Evolutionary conservation across 2,113 vertebrate species (phyloP).

Genomic region (Arizona elegans): DNA sequence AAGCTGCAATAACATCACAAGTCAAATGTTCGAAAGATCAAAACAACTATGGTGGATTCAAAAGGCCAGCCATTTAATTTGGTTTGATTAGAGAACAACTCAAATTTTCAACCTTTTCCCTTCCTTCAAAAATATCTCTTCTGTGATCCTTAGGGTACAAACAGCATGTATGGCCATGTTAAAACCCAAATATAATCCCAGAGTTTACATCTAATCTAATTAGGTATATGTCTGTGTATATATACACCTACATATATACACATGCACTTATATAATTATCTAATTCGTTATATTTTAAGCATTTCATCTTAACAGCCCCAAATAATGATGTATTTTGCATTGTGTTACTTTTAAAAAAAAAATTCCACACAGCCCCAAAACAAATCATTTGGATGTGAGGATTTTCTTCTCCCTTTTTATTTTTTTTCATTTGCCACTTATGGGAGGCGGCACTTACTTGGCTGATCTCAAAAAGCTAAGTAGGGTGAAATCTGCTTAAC

Average conservation of each 20-base stretch:
- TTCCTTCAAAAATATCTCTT: background rate
- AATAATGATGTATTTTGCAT: background rate
- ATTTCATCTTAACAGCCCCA: background rate
- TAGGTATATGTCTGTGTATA: background rate
- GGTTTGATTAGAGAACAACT: background rate
- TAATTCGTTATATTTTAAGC: background rate
- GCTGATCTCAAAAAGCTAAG: background rate
- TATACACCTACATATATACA: background rate
- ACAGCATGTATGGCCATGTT: background rate
- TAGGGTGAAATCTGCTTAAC: background rate
- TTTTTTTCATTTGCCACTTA: background rate
- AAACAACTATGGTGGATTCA: background rate
- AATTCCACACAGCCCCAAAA: background rate
- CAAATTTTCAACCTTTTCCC: background rate
- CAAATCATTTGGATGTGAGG: background rate
- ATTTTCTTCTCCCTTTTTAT: background rate
- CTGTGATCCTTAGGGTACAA: background rate
- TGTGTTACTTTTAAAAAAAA: background rate
- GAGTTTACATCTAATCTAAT: background rate
- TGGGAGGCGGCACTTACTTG: background rate
- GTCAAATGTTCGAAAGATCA: background rate
- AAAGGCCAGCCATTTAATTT: background rate
- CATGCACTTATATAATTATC: background rate
- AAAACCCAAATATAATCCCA: background rate
- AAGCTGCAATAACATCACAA: background rate